Conservation (phyloP, 2,113 vertebrate genomes). For the Tyrannus savana region DNA sequence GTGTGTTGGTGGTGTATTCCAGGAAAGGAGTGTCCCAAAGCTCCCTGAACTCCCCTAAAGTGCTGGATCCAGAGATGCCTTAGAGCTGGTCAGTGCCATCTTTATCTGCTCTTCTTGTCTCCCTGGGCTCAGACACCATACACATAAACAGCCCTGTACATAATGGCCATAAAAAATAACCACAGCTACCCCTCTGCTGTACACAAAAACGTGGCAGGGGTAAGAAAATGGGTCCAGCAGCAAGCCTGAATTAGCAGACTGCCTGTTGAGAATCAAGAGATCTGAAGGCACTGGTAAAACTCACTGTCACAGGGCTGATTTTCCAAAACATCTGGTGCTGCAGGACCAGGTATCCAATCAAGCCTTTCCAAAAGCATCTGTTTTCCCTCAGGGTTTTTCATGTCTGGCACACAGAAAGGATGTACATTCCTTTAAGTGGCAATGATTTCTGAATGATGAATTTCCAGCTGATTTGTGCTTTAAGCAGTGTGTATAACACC, state of each 20-base stretch:
- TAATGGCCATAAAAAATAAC: background rate
- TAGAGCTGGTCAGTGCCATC: background rate
- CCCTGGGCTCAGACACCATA: background rate
- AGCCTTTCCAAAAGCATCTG: background rate
- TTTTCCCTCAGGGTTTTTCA: background rate
- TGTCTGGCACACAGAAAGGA: background rate
- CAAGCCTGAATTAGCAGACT: background rate
- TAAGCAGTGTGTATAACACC: background rate
- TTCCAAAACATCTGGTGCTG: background rate
- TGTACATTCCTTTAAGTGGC: background rate
- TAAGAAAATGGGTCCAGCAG: background rate
- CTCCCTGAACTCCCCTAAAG: background rate
- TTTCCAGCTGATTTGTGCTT: background rate
- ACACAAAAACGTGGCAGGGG: background rate
- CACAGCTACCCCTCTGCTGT: background rate
- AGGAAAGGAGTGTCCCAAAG: background rate
- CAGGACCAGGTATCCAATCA: background rate
- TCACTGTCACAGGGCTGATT: background rate
- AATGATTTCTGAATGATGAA: slow-evolving; percentile 2
- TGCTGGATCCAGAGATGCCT: background rate
- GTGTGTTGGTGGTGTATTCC: background rate
- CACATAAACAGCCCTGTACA: background rate
- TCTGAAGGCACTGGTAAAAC: background rate
- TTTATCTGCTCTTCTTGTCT: background rate
- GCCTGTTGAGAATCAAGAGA: background rate